phyloP scores from a whole-genome alignment of 2,797 vertebrate species.

The Leptoclinus maculatus region DNA sequence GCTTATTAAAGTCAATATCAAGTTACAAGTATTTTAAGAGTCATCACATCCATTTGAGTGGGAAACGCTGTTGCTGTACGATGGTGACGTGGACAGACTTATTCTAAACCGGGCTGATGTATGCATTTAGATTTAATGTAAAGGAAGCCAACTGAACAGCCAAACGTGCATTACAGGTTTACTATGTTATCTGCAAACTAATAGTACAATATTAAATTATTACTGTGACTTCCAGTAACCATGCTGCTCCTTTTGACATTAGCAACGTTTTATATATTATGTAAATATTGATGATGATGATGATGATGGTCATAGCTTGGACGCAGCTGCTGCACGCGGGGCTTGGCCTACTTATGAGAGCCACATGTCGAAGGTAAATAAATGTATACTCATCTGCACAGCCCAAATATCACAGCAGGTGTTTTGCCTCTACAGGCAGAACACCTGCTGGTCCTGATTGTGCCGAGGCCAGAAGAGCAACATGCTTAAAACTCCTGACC shows the following conservation, averaged over 20 bases:
- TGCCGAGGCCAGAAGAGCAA: slow-evolving; percentile 6
- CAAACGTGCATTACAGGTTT: neutral
- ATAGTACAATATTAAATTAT: neutral
- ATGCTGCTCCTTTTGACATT: neutral
- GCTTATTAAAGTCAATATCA: too few species aligned
- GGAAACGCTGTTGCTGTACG: too few species aligned
- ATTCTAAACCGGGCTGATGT: neutral
- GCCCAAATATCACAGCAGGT: slow-evolving; percentile 19
- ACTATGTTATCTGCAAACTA: neutral
- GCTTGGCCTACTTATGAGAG: slow-evolving; percentile 23
- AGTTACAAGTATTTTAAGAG: neutral
- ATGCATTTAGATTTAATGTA: too few species aligned
- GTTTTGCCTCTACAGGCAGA: slow-evolving; percentile 11
- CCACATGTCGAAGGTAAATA: slow-evolving; percentile 18
- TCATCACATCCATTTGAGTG: neutral
- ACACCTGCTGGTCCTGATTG: slow-evolving; percentile 44
- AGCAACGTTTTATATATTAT: neutral
- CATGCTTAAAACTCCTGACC: slow-evolving; percentile 2
- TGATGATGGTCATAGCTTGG: neutral
- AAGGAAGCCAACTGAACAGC: neutral
- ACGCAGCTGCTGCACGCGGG: slow-evolving; percentile 15
- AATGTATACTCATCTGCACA: slow-evolving; percentile 12
- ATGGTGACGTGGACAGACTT: too few species aligned
- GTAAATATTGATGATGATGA: neutral
- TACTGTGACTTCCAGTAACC: neutral